Conservation (phyloP, 2,797 vertebrate species). For the Hemitrygon akajei region DNA sequence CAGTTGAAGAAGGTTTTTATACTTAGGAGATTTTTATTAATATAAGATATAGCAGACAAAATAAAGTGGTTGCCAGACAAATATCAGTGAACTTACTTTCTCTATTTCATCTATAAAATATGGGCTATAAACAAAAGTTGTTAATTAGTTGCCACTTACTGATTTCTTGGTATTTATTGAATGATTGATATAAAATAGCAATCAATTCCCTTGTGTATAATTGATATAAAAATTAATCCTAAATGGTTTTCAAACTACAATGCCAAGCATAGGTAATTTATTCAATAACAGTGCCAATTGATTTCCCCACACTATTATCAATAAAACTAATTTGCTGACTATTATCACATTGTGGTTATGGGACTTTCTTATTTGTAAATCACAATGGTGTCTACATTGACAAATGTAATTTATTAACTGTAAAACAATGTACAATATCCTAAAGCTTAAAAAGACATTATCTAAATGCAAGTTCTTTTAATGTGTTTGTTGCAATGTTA, state of each 20-base stretch:
- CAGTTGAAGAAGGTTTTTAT: neutral
- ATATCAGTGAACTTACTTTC: neutral
- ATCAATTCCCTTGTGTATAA: no score
- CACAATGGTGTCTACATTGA: no score
- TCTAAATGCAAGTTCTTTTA: neutral
- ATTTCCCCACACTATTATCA: neutral
- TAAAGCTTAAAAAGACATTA: no score
- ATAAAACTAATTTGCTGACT: no score
- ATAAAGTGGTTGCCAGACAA: neutral
- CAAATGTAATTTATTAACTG: no score
- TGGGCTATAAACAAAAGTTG: neutral
- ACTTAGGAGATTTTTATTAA: neutral
- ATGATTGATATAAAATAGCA: no score
- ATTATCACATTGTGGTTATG: no score
- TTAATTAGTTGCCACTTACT: neutral
- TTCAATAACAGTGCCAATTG: neutral
- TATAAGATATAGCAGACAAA: neutral
- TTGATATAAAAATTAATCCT: neutral
- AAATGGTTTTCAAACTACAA: neutral
- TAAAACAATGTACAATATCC: no score
- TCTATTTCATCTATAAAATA: neutral
- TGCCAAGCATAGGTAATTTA: neutral
- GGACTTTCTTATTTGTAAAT: no score
- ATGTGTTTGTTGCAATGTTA: neutral
- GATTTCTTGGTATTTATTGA: neutral